Percentiles rank a stretch among this genome's conserved stretches.
Evolutionary conservation across 1,140 invertebrate genomes (phyloP).

Genomic region (Asobara japonica): DNA sequence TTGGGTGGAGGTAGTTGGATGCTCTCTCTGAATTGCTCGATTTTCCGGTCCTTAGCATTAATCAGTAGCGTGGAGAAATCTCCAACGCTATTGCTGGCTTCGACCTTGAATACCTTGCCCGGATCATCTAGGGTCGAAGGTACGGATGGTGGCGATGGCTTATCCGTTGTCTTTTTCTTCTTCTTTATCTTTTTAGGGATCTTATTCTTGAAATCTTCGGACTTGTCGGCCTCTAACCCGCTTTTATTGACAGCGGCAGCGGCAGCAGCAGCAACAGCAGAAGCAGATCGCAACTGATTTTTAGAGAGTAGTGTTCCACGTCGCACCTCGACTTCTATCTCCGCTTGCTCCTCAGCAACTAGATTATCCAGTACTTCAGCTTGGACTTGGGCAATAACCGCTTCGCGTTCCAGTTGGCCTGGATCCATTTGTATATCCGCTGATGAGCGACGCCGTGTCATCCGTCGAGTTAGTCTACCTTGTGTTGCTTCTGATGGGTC

Average conservation of each 20-base stretch:
- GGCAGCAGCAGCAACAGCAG: too few species aligned
- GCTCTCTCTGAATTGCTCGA: constrained; percentile 57
- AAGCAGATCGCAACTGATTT: constrained; percentile 20
- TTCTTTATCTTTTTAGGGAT: constrained; percentile 41
- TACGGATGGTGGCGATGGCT: constrained; percentile 38
- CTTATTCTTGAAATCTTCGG: constrained; percentile 40
- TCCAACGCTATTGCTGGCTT: constrained; percentile 57
- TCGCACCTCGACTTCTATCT: constrained; percentile 54
- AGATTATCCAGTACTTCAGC: constrained; percentile 62
- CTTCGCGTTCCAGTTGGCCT: constrained; percentile 54
- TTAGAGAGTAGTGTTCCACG: constrained; percentile 51
- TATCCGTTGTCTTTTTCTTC: constrained; percentile 46
- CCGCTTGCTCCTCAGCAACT: constrained; percentile 62
- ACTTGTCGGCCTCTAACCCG: constrained; percentile 6
- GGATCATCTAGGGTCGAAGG: constrained; percentile 3
- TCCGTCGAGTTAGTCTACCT: constrained; percentile 52
- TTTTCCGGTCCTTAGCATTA: constrained; percentile 29
- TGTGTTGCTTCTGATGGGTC: constrained; percentile 43
- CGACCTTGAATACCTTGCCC: constrained; percentile 49
- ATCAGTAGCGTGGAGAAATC: constrained; percentile 55
- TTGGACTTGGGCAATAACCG: constrained; percentile 56
- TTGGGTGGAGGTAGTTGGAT: constrained; percentile 49
- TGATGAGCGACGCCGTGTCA: constrained; percentile 58
- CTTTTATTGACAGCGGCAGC: background rate
- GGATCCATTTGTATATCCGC: constrained; percentile 56